Base-by-base conservation (phyloP, 1,140 invertebrate species). In the Drosophila nigrodunni region DNA sequence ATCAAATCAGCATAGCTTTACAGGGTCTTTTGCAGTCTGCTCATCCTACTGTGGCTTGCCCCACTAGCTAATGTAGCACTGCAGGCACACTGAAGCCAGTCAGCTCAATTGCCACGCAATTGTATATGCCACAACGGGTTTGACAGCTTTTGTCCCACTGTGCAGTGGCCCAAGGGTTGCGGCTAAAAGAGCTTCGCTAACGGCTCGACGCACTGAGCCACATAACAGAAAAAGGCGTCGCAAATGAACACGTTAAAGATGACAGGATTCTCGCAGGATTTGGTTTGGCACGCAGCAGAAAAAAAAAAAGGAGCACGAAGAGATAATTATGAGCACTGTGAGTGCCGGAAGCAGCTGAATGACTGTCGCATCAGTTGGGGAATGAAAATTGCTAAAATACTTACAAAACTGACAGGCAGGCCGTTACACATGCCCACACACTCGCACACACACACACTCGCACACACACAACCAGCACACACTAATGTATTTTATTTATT, bases 211-310 rank as follows among this genome's bases (percentile, higher is more conserved):
- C 62, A 55, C 69, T 71, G 61, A 18, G 64, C 34, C 52, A 58
- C 64, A 67, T 52, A 43, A 50, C 46, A 46, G 68, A 43, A 58
- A 76, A 73, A 67, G 81, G 74, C 81, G 70, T 67, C 61, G 82
- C 60, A 85, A 85, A 81, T 86, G 82, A 82, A 78, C 80, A 79
- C 82, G 78, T 78, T 76, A 86, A 78, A 78, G 82, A 86, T 86
- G 82, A 86, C 82, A 78, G 78, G 58, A 86, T 49, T 77, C 74
- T 75, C 74, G 55, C 67, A 50, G 74, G 67, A 71, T 47, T 44
- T 54, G 18, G 10, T 9, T 4, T 58, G 30, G 18, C 52, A 55
- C 52, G 35, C 47, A 35, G 50, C 30, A 15, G 8, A 35, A 7
- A n/a, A 15, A 49, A 2, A 41, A 18, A 21, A 39, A 18, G 7